These are phyloP conservation scores for Ammospiza maritima DNA, from an alignment of 2,797 vertebrate genomes.

Conservation along the genomic window DNA sequence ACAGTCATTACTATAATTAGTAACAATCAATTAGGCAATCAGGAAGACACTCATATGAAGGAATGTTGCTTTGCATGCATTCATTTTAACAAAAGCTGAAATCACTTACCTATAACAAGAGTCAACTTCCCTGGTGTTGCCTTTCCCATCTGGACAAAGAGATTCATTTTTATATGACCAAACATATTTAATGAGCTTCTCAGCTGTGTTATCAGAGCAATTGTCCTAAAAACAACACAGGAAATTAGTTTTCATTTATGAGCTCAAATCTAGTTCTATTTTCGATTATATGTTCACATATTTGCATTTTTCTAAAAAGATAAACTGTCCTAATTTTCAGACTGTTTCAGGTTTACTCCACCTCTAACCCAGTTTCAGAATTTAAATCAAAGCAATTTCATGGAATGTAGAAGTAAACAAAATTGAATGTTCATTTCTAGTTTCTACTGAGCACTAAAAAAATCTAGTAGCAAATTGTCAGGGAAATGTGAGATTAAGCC, in stretches of 20 bases:
- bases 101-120: background rate
- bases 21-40: background rate
- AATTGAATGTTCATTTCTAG: background rate
- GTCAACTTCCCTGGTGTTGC: background rate
- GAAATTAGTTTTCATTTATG: conserved; percentile 28
- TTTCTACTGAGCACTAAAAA: background rate
- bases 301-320: background rate
- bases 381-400: background rate
- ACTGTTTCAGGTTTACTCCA: background rate
- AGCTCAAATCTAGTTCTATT: conserved; percentile 53
- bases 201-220: conserved; percentile 31
- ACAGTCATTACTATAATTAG: background rate
- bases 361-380: background rate
- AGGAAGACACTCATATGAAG: background rate
- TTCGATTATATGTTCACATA: background rate
- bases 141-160: background rate
- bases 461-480: background rate
- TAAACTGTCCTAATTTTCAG: background rate
- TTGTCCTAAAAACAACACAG: conserved; percentile 46
- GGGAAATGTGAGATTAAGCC: background rate
- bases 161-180: background rate
- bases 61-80: background rate
- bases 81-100: background rate
- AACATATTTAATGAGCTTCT: background rate
- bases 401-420: background rate